Evolutionary conservation across 2,888 invertebrate genomes (phyloP).

Genomic region (Drosophila pseudotalamancana): DNA sequence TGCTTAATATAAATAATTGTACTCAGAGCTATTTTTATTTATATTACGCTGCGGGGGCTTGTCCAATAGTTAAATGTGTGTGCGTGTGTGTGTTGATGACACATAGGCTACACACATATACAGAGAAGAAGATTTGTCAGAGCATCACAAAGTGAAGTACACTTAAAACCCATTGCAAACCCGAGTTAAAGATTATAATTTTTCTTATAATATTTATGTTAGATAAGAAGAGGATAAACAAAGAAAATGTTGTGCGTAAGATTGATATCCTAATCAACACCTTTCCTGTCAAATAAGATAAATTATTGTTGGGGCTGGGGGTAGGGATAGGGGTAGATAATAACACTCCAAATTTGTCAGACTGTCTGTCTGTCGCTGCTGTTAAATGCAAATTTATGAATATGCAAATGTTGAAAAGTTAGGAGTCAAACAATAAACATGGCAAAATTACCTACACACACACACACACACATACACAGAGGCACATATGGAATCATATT

Average conservation of each 20-base stretch:
- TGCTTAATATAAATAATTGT: neutral
- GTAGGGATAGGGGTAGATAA: neutral
- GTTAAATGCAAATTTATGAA: conserved; percentile 30
- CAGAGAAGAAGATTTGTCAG: conserved; percentile 11
- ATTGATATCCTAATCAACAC: conserved; percentile 20
- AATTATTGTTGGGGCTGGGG: neutral
- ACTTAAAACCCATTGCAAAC: conserved; percentile 4
- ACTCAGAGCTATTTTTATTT: conserved; percentile 17
- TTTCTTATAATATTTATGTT: conserved; percentile 11
- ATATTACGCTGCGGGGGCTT: conserved; percentile 11
- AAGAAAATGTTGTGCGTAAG: conserved; percentile 5
- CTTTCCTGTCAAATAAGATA: conserved; percentile 11
- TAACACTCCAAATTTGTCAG: neutral
- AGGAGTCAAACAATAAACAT: conserved; percentile 30
- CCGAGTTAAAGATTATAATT: conserved; percentile 16
- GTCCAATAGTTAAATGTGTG: neutral
- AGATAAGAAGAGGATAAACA: conserved; percentile 13
- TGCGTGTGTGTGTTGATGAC: conserved; percentile 16
- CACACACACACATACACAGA: neutral
- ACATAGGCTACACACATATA: neutral
- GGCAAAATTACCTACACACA: conserved; percentile 60
- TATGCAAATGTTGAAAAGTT: conserved; percentile 33
- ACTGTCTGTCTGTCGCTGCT: conserved; percentile 27
- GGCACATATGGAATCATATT: conserved; percentile 42
- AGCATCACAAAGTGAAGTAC: conserved; percentile 6